Evolutionary conservation across 2,888 invertebrate species (phyloP).

Genomic region (Ditula angustiorana): DNA sequence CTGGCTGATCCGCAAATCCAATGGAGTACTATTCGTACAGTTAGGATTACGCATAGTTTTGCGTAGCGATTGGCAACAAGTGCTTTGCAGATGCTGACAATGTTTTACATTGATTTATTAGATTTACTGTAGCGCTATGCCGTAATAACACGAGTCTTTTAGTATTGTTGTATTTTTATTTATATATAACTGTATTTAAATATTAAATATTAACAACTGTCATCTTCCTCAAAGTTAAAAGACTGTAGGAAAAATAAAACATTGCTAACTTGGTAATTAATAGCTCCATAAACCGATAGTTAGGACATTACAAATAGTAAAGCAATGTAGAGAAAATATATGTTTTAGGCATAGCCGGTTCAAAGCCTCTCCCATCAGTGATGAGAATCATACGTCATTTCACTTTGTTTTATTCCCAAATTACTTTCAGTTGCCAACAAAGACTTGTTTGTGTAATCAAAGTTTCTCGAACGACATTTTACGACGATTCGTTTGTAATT

Average conservation of each 20-base stretch:
- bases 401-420: slow-evolving; percentile 4
- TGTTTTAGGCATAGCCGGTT: no score
- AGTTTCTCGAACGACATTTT: slow-evolving; percentile 54
- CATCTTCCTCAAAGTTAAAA: no score
- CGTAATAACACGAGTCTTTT: neutral
- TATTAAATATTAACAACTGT: no score
- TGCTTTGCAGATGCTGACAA: slow-evolving; percentile 14
- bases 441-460: slow-evolving; percentile 44
- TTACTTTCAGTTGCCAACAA: slow-evolving; percentile 5
- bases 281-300: no score
- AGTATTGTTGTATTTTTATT: no score
- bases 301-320: no score
- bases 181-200: no score
- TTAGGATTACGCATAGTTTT: slow-evolving; percentile 31
- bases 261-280: no score
- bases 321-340: no score
- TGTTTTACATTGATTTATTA: slow-evolving; percentile 10
- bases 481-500: slow-evolving; percentile 53
- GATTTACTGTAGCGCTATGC: neutral
- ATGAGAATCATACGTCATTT: neutral
- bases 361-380: no score
- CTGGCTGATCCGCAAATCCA: slow-evolving; percentile 70
- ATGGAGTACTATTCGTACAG: slow-evolving; percentile 58
- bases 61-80: neutral
- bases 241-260: no score